phyloP scores from a whole-genome alignment of 2,113 vertebrate genomes.

The Chaenocephalus aceratus region DNA sequence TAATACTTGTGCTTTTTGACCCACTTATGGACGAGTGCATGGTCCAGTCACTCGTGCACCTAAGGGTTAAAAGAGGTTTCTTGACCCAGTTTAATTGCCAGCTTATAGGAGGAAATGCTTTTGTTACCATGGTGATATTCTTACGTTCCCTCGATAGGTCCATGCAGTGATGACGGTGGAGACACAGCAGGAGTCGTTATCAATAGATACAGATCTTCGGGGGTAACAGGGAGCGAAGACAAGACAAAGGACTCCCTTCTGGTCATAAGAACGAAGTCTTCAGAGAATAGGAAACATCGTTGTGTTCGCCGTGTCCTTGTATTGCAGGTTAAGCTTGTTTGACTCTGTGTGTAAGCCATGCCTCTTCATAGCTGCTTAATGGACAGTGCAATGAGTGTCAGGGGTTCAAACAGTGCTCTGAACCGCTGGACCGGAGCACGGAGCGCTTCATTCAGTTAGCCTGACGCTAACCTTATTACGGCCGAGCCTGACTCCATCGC shows the following conservation, averaged over 20 bases:
- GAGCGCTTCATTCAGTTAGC: slow-evolving; percentile 64
- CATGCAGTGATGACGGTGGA: slow-evolving; percentile 56
- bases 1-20: no score
- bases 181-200: slow-evolving; percentile 44
- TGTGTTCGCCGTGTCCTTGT: no score
- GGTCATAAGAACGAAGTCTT: background rate
- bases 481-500: slow-evolving; percentile 33
- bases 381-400: slow-evolving; percentile 49
- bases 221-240: background rate
- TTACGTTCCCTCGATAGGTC: slow-evolving; percentile 48
- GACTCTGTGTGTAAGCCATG: background rate
- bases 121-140: slow-evolving; percentile 63
- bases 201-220: slow-evolving; percentile 28
- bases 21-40: no score
- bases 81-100: slow-evolving; percentile 76
- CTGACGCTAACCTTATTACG: slow-evolving; percentile 60
- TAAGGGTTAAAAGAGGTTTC: slow-evolving; percentile 37
- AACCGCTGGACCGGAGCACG: slow-evolving; percentile 48
- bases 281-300: background rate
- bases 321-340: slow-evolving; percentile 11
- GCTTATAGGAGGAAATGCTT: slow-evolving; percentile 61
- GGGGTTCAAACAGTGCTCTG: slow-evolving; percentile 50
- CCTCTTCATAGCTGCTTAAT: slow-evolving; percentile 57
- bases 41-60: no score
- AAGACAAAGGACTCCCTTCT: slow-evolving; percentile 32